phyloP scores from a whole-genome alignment of 2,888 invertebrate species.

The Agelastica alni region DNA sequence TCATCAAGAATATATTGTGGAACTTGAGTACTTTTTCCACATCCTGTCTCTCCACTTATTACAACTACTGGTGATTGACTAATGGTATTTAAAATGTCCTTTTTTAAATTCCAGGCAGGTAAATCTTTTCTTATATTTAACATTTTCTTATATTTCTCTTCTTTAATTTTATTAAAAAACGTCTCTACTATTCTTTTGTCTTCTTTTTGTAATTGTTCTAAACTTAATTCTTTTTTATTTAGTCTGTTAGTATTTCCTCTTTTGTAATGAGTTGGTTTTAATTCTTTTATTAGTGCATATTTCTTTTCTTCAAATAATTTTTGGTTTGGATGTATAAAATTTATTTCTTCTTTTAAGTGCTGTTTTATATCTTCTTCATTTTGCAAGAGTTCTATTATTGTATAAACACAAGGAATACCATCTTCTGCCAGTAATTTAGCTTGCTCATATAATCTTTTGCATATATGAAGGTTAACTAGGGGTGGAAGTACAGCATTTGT shows the following conservation, averaged over 20 bases:
- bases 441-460: slow-evolving; percentile 69
- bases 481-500: slow-evolving; percentile 67
- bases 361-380: slow-evolving; percentile 69
- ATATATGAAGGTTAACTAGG: slow-evolving; percentile 67
- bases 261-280: slow-evolving; percentile 67
- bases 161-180: slow-evolving; percentile 65
- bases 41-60: slow-evolving; percentile 83
- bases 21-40: slow-evolving; percentile 87
- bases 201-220: slow-evolving; percentile 63
- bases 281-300: slow-evolving; percentile 41
- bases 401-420: slow-evolving; percentile 74
- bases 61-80: slow-evolving; percentile 65
- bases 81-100: slow-evolving; percentile 70
- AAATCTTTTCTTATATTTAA: slow-evolving; percentile 65
- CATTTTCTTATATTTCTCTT: slow-evolving; percentile 69
- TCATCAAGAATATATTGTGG: slow-evolving; percentile 92
- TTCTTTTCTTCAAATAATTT: slow-evolving; percentile 49
- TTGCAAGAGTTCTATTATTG: slow-evolving; percentile 70
- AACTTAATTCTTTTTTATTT: slow-evolving; percentile 59
- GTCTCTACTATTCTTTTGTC: slow-evolving; percentile 66
- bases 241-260: slow-evolving; percentile 64
- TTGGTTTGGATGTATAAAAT: slow-evolving; percentile 65
- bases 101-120: slow-evolving; percentile 74
- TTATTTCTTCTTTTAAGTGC: slow-evolving; percentile 64
- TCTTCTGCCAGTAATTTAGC: slow-evolving; percentile 67